A percentile compares a stretch with the other conserved stretches of the same genome.
These are phyloP conservation scores for Boulengeromyrus knoepffleri DNA, from an alignment of 2,113 vertebrate genomes.

Conservation along the genomic window DNA sequence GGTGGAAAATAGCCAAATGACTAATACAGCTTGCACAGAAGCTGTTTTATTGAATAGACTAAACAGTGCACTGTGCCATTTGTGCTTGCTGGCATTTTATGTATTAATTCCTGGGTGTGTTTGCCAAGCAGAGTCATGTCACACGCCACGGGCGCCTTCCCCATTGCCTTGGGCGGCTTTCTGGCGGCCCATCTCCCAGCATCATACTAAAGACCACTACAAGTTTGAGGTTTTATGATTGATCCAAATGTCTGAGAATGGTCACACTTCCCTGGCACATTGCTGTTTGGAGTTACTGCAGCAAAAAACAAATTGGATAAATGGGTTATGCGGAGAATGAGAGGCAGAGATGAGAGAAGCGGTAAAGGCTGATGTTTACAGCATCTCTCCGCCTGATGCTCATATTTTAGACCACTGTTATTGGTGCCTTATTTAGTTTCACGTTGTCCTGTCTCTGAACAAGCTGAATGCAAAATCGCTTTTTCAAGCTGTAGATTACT, in stretches of 20 bases:
- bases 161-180: not conserved
- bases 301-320: not conserved
- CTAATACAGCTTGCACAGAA: not conserved
- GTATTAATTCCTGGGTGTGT: not conserved
- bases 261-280: not conserved
- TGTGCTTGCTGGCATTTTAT: not conserved
- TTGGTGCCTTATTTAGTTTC: not conserved
- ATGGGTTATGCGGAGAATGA: not conserved
- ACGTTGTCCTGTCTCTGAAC: not conserved
- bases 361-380: not conserved
- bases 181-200: not conserved
- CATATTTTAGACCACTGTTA: not conserved
- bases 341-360: not conserved
- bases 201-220: not conserved
- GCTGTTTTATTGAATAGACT: not conserved
- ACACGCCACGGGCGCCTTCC: not conserved
- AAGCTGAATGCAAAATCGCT: not conserved
- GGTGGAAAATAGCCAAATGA: conserved; percentile 7
- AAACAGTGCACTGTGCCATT: not conserved
- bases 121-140: not conserved
- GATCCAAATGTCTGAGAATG: not conserved
- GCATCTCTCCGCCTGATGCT: not conserved
- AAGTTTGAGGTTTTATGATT: not conserved
- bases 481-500: not conserved
- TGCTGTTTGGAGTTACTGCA: not conserved